These are phyloP conservation scores for Oreohelix idahoensis DNA, from an alignment of 1,140 invertebrate species.

Conservation along the genomic window DNA sequence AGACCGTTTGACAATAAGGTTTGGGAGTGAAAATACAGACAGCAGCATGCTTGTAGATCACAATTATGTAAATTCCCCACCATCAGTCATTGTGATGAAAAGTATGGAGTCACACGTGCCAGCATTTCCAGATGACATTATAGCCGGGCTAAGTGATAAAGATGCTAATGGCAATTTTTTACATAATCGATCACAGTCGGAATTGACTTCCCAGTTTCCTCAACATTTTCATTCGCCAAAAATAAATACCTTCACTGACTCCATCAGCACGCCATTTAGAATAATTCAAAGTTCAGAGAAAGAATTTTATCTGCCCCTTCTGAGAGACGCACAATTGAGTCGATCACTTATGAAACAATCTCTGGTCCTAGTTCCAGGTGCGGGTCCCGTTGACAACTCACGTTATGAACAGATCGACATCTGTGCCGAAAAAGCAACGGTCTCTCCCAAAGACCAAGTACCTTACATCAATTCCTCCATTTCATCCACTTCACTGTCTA, in stretches of 20 bases:
- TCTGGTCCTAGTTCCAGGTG: conserved; percentile 17
- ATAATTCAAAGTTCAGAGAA: neutral
- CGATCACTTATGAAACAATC: conserved; percentile 9
- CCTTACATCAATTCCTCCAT: no score
- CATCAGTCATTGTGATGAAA: neutral
- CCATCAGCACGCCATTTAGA: neutral
- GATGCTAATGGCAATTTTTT: neutral
- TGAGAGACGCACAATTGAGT: conserved; percentile 10
- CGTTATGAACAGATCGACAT: neutral
- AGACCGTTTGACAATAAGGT: no score
- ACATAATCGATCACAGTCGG: neutral
- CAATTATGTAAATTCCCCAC: neutral
- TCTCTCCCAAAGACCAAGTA: no score
- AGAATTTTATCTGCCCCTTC: conserved; percentile 17
- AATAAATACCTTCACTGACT: no score
- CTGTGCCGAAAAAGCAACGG: no score
- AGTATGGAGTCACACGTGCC: neutral
- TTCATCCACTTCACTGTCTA: no score
- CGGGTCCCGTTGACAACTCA: conserved; percentile 4
- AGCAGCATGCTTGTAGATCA: no score
- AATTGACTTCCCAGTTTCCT: neutral
- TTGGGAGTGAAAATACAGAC: no score
- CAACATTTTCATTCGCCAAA: neutral
- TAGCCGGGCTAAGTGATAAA: neutral
- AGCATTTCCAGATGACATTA: neutral